Conservation (phyloP, 92 coral and sea anemone species). For the Epizoanthus stellaris region DNA sequence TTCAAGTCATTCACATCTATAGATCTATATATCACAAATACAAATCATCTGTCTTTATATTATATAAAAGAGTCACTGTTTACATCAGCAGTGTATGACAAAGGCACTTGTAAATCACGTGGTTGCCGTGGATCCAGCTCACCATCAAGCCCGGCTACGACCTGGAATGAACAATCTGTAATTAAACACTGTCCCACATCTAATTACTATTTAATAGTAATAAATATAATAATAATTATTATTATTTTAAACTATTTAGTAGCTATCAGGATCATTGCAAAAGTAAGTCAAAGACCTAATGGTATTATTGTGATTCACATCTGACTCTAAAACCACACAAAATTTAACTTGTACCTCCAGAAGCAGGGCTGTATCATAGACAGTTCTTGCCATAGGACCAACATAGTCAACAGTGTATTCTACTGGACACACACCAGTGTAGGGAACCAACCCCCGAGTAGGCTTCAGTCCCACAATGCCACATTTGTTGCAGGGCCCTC, state of each 20-base stretch:
- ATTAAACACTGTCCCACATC: too few species aligned
- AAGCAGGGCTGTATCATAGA: slow-evolving; percentile 63
- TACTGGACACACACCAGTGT: slow-evolving; percentile 60
- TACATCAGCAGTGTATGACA: slow-evolving; percentile 52
- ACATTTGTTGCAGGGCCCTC: slow-evolving; percentile 70
- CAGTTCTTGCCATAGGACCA: slow-evolving; percentile 79
- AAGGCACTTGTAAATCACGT: slow-evolving; percentile 14
- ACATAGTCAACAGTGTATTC: slow-evolving; percentile 65
- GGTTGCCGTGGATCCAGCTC: slow-evolving; percentile 68
- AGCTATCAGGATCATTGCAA: too few species aligned
- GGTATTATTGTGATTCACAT: too few species aligned
- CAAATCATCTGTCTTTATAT: too few species aligned
- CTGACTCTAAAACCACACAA: too few species aligned
- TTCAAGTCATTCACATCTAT: too few species aligned
- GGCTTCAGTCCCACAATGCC: slow-evolving; percentile 83
- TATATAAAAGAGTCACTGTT: neutral
- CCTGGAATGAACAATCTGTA: slow-evolving; percentile 15
- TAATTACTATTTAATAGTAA: too few species aligned
- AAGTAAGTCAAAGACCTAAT: too few species aligned
- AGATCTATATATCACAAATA: too few species aligned
- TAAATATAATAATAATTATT: too few species aligned
- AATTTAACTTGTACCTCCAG: slow-evolving; percentile 56
- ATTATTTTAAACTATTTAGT: too few species aligned
- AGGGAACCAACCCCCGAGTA: slow-evolving; percentile 72
- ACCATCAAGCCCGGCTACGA: slow-evolving; percentile 62